Percentiles rank a stretch among this genome's conserved stretches.
Evolutionary conservation across 2,888 invertebrate genomes (phyloP).

Genomic region (Cyaniris semiargus): DNA sequence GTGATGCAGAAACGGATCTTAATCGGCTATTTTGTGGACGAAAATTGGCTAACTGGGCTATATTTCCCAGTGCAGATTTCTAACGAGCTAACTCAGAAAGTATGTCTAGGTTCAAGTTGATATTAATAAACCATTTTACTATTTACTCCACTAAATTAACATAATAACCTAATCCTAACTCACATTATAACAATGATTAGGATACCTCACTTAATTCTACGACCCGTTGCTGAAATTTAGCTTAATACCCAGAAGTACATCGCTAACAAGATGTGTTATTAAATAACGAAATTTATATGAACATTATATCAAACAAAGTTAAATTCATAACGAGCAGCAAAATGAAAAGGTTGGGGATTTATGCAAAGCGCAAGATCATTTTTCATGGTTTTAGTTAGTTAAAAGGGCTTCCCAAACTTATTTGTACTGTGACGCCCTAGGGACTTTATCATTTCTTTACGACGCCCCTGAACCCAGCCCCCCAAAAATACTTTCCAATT

Average conservation of each 20-base stretch:
- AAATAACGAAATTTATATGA: slow-evolving; percentile 1
- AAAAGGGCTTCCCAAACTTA: no score
- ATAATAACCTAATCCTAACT: background rate
- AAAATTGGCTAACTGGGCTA: background rate
- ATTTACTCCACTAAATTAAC: background rate
- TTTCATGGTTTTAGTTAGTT: slow-evolving; percentile 37
- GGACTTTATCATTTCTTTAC: no score
- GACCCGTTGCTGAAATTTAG: background rate
- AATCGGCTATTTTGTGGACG: background rate
- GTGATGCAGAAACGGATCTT: background rate
- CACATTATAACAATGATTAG: background rate
- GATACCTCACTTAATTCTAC: background rate
- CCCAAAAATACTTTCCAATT: no score
- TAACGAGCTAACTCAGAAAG: background rate
- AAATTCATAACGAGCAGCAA: slow-evolving; percentile 24
- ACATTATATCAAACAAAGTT: slow-evolving; percentile 16
- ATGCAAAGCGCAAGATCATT: slow-evolving; percentile 33
- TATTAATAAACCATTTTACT: no score
- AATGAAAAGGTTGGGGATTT: slow-evolving; percentile 25
- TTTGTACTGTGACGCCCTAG: no score
- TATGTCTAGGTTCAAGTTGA: background rate
- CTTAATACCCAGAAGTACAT: background rate
- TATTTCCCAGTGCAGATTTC: background rate
- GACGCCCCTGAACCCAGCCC: no score
- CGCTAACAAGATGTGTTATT: slow-evolving; percentile 8